Conservation (phyloP, 2,113 vertebrate genomes). For the Lagopus muta region DNA sequence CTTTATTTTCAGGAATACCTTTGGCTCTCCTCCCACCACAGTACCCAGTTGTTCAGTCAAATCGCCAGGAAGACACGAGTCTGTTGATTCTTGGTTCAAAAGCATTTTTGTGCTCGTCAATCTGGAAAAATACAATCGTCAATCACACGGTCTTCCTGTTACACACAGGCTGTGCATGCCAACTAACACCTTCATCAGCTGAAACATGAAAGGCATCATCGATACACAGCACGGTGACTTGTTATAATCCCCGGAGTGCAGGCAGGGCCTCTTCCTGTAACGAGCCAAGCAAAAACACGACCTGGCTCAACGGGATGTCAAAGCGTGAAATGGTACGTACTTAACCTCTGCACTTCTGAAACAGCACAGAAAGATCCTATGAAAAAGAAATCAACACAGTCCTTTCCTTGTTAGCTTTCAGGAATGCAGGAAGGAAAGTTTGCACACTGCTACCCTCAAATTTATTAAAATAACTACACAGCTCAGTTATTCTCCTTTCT, state of each 20-base stretch:
- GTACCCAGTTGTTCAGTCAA: neutral
- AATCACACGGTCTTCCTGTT: neutral
- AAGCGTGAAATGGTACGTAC: conserved; percentile 17
- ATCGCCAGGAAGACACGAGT: neutral
- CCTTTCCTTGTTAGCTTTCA: neutral
- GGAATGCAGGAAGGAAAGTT: neutral
- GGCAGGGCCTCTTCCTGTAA: conserved; percentile 57
- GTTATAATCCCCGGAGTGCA: neutral
- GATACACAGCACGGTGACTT: neutral
- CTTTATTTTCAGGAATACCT: neutral
- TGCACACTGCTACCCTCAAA: neutral
- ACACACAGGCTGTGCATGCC: neutral
- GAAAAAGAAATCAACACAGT: neutral
- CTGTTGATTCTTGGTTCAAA: neutral
- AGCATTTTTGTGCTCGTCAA: neutral
- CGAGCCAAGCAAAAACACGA: conserved; percentile 45
- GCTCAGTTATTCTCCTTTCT: neutral
- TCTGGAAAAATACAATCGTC: neutral
- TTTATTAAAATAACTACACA: neutral
- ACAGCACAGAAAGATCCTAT: neutral
- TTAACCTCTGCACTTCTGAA: conserved; percentile 54
- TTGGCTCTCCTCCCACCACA: neutral
- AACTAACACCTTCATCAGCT: neutral
- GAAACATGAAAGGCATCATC: conserved; percentile 2
- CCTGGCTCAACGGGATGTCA: conserved; percentile 57